Base-by-base conservation (phyloP, 2,888 invertebrate genomes). In the Amphipyra berbera region DNA sequence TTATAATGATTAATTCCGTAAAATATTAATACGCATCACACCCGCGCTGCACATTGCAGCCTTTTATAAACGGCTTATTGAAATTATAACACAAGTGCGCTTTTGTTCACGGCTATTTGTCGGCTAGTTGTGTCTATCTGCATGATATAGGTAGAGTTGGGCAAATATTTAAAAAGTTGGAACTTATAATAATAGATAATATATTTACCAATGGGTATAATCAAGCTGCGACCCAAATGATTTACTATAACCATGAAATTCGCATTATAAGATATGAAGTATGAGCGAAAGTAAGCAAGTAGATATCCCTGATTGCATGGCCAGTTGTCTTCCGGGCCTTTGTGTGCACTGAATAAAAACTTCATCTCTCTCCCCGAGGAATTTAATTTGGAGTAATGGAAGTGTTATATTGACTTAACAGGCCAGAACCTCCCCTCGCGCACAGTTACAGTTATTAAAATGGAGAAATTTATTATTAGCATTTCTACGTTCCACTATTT, bases 391-490 rank as follows among this genome's bases (percentile, higher is more conserved):
- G 88, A 93, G 93, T 95, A 94, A 94, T 95, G 95, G 95, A 94
- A 94, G 94, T 95, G 95, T 95, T 95, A 94, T 94, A 95, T 94
- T 95, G 95, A 94, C 95, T 95, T 94, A 95, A 93, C 94, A 95
- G 94, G 92, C 93, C 93, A 93, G 92, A 91, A 88, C 88, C 88
- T 90, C 94, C 95, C 94, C 95, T 92, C 83, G 86, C 85, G 82
- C 81, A 83, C 89, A 86, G 94, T 91, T 91, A 94, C 94, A 93
- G 94, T 95, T 95, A 95, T 95, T 95, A 95, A 95, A 95, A 95
- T 94, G 95, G 93, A 90, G 94, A 95, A 93, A 94, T 94, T 94
- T 95, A 94, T 95, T 94, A 94, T 95, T 94, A 94, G 91, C 93
- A 90, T 92, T 93, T 90, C 90, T 83, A 85, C 89, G 91, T 91